Evolutionary conservation across 1,140 invertebrate genomes (phyloP).

Genomic region (Drosophila triauraria): DNA sequence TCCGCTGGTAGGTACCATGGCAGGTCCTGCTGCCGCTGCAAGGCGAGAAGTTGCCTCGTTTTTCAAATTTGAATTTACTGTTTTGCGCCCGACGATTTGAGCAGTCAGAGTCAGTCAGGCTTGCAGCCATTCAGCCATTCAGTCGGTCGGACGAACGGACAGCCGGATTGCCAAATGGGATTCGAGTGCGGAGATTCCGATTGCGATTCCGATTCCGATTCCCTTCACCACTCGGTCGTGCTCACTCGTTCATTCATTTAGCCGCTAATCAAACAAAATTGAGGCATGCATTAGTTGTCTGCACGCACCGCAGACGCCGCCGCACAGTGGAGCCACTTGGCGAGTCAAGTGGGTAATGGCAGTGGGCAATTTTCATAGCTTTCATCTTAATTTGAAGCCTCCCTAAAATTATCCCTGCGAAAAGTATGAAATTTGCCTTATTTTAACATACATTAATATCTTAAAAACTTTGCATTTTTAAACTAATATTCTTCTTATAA

Average conservation of each 20-base stretch:
- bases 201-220: neutral
- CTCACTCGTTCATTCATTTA: conserved; percentile 64
- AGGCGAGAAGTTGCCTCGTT: conserved; percentile 56
- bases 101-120: conserved; percentile 50
- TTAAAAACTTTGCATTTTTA: too few relatives aligned
- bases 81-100: conserved; percentile 42
- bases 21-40: neutral
- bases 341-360: conserved; percentile 1
- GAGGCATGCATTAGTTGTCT: conserved; percentile 65
- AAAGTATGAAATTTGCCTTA: too few relatives aligned
- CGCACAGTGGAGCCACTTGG: conserved; percentile 23
- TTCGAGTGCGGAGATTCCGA: conserved; percentile 15
- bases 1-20: conserved; percentile 5
- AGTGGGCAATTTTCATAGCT: conserved; percentile 5
- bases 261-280: conserved; percentile 68
- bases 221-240: conserved; percentile 6
- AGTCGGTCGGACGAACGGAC: conserved; percentile 7
- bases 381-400: too few relatives aligned
- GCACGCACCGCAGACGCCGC: conserved; percentile 34
- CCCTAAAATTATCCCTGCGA: too few relatives aligned
- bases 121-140: conserved; percentile 9
- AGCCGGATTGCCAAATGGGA: conserved; percentile 6
- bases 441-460: too few relatives aligned
- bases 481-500: too few relatives aligned
- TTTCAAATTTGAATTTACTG: conserved; percentile 68